These are phyloP conservation scores for Archocentrus centrarchus DNA, from an alignment of 2,113 vertebrate genomes.

Conservation along the genomic window DNA sequence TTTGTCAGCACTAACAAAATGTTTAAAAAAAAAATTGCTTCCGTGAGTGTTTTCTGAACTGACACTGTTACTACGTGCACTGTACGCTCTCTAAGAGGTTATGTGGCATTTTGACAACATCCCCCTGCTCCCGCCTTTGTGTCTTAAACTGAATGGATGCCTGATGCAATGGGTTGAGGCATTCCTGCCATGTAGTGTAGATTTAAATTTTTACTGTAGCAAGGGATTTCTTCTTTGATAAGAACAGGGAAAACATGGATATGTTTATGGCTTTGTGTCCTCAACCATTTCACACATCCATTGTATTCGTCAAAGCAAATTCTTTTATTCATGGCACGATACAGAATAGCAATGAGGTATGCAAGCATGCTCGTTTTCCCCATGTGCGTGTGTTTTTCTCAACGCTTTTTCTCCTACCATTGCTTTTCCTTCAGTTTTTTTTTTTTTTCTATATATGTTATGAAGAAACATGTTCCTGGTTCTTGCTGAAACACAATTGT, in stretches of 20 bases:
- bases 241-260: not conserved
- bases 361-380: not conserved
- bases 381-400: not conserved
- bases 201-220: not conserved
- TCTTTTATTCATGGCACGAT: not conserved
- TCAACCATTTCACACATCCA: not conserved
- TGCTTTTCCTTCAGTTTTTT: not conserved
- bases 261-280: not conserved
- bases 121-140: not conserved
- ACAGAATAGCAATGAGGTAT: not conserved
- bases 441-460: not conserved
- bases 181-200: not conserved
- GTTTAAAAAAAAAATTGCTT: constrained; percentile 4
- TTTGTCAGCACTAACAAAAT: constrained; percentile 12
- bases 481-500: not conserved
- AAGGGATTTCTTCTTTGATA: constrained; percentile 8
- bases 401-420: not conserved
- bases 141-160: not conserved
- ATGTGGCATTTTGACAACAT: not conserved
- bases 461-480: not conserved
- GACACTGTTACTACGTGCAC: not conserved
- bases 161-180: not conserved
- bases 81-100: constrained; percentile 7
- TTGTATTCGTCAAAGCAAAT: not conserved
- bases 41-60: constrained; percentile 9